Percentiles rank a stretch among this genome's conserved stretches.
Conservation (phyloP, 1,140 invertebrate genomes). For the Ips nitidus region DNA sequence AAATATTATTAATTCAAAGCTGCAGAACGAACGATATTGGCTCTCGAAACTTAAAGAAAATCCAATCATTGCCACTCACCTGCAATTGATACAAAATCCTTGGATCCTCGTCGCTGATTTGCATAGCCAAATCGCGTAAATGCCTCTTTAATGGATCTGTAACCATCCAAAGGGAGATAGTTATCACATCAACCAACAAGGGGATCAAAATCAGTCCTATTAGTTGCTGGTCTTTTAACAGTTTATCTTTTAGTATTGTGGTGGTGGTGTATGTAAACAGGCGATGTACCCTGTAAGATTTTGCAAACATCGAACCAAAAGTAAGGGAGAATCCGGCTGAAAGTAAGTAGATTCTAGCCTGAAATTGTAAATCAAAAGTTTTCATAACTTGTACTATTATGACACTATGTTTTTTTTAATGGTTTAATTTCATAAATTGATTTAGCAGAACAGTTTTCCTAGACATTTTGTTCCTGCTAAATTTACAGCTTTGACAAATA, state of each 20-base stretch:
- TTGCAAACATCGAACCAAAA: slow-evolving; percentile 89
- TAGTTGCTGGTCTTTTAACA: slow-evolving; percentile 81
- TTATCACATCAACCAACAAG: slow-evolving; percentile 74
- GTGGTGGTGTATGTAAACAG: slow-evolving; percentile 67
- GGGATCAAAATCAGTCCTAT: slow-evolving; percentile 78
- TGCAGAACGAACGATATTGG: too few relatives aligned
- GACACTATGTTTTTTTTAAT: neutral
- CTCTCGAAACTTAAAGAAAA: too few relatives aligned
- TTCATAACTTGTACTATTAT: neutral
- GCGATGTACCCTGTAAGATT: slow-evolving; percentile 84
- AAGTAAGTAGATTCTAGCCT: slow-evolving; percentile 85
- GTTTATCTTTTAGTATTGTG: slow-evolving; percentile 62
- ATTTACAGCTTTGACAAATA: too few relatives aligned
- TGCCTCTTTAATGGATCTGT: slow-evolving; percentile 83
- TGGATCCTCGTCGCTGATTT: slow-evolving; percentile 73
- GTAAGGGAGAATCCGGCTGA: slow-evolving; percentile 84
- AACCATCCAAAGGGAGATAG: slow-evolving; percentile 77
- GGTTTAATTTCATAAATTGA: too few relatives aligned
- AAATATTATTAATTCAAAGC: too few relatives aligned
- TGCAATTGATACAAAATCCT: slow-evolving; percentile 86
- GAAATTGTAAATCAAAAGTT: slow-evolving; percentile 40
- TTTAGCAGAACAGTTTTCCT: too few relatives aligned
- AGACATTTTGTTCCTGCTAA: too few relatives aligned
- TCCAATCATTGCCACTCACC: slow-evolving; percentile 54
- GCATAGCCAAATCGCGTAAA: slow-evolving; percentile 78